Evolutionary conservation across 1,140 invertebrate species (phyloP), one percentile per base, ranked within the genome.

Genomic region (Brachionus manjavacas): DNA sequence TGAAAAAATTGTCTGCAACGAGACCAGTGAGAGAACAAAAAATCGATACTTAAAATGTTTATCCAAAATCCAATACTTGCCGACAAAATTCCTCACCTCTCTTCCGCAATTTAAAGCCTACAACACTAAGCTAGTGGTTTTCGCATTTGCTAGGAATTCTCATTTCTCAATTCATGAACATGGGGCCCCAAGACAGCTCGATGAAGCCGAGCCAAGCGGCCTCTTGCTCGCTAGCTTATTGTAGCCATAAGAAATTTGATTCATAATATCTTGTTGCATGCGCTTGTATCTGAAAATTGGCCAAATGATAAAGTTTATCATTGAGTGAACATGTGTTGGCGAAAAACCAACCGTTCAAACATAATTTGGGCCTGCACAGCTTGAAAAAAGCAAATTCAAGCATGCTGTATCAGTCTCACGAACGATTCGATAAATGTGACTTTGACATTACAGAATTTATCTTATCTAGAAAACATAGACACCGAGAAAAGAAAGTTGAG

Each of bases 361-460:
- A 20, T 9, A 60, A 60, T 23, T 16, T 9, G n/a, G 20, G 16
- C 52, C 16, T 60, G 3, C 9, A 20, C 7, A 20, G 25, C 16
- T 23, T 20, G 52, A 60, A 60, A 60, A 60, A 23, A 60, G 20
- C 52, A 20, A 20, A 7, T 20, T 23, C 4, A 60, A 60, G 16
- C 66, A 68, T 68, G 25, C 39, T 68, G 25, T 14, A 68, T 9
- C 20, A 68, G 1, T 68, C 66, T 68, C 66, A 68, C 25, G 25
- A 68, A 28, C n/a, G 31, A 31, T 35, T 68, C 11, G 66, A 68
- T 14, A 68, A 68, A 68, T 31, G 25, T 68, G 66, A 68, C 66
- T 68, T 39, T 68, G 66, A 68, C 66, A 68, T 39, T 31, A 68
- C 25, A 31, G 66, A 68, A 68, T 68, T 41, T 72, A 72, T 72